These are phyloP conservation scores for Bucco capensis DNA, from an alignment of 2,113 vertebrate genomes.

Conservation along the genomic window DNA sequence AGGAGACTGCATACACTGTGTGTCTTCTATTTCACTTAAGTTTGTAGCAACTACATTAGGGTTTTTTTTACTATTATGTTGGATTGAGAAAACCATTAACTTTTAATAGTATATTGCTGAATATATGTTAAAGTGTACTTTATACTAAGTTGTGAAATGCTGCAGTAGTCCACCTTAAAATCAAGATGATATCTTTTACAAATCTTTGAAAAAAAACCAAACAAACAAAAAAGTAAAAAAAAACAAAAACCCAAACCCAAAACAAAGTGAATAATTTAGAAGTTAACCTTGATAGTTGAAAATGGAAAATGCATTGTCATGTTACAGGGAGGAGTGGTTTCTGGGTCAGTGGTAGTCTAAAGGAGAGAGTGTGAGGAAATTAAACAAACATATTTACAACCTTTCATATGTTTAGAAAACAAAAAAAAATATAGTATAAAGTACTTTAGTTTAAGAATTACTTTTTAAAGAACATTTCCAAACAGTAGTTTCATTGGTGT, in stretches of 20 bases:
- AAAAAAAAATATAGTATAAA: no score
- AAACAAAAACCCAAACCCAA: no score
- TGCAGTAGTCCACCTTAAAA: background rate
- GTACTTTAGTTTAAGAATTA: no score
- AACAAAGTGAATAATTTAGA: no score
- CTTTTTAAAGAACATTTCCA: no score
- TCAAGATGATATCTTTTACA: background rate
- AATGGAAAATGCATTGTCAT: background rate
- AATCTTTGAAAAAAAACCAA: no score
- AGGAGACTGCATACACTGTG: background rate
- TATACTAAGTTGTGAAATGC: background rate
- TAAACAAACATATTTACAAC: no score
- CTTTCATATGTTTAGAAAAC: no score
- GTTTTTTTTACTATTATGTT: background rate
- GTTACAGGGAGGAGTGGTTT: background rate
- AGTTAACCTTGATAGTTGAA: background rate
- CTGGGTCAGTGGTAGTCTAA: background rate
- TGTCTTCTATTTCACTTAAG: background rate
- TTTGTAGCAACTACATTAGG: background rate
- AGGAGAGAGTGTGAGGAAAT: background rate
- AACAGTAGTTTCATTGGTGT: no score
- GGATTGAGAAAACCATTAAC: background rate
- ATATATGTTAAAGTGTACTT: background rate
- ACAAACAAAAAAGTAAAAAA: no score
- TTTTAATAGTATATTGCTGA: background rate